These are phyloP conservation scores for Eupithecia centaureata DNA, from an alignment of 2,888 invertebrate species.

Conservation along the genomic window DNA sequence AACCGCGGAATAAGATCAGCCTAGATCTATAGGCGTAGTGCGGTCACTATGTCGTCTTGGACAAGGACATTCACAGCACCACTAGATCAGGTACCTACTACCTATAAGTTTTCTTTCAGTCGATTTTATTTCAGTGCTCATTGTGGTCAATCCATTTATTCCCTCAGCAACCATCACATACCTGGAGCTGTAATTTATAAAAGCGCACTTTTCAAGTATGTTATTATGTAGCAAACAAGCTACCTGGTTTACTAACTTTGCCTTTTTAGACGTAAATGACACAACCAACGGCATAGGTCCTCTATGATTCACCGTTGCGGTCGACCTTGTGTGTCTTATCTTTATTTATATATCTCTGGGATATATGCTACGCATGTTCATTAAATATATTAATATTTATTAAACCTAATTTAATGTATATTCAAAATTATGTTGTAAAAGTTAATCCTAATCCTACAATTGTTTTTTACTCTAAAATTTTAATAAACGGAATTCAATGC, in stretches of 20 bases:
- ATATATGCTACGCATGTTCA: background rate
- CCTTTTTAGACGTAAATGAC: slow-evolving; percentile 37
- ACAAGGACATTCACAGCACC: slow-evolving; percentile 74
- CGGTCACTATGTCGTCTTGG: slow-evolving; percentile 56
- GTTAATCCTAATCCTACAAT: background rate
- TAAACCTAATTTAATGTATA: background rate
- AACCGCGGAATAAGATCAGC: slow-evolving; percentile 59
- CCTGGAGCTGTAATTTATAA: slow-evolving; percentile 32
- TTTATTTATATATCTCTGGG: slow-evolving; percentile 12
- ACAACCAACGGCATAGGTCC: slow-evolving; percentile 29
- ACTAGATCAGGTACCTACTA: slow-evolving; percentile 23
- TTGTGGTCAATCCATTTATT: slow-evolving; percentile 14
- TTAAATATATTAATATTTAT: slow-evolving; percentile 1
- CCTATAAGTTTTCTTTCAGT: slow-evolving; percentile 23
- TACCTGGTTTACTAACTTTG: slow-evolving; percentile 32
- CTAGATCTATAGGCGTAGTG: slow-evolving; percentile 57
- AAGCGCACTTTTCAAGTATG: slow-evolving; percentile 32
- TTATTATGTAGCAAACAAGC: slow-evolving; percentile 29
- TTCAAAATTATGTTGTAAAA: background rate
- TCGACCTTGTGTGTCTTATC: slow-evolving; percentile 21
- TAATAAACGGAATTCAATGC: background rate
- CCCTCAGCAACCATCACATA: slow-evolving; percentile 33
- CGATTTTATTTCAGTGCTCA: slow-evolving; percentile 33
- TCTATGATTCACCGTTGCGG: slow-evolving; percentile 39
- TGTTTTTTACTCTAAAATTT: background rate